phyloP scores from a whole-genome alignment of 2,888 invertebrate genomes.

The Drosophila emarginata region DNA sequence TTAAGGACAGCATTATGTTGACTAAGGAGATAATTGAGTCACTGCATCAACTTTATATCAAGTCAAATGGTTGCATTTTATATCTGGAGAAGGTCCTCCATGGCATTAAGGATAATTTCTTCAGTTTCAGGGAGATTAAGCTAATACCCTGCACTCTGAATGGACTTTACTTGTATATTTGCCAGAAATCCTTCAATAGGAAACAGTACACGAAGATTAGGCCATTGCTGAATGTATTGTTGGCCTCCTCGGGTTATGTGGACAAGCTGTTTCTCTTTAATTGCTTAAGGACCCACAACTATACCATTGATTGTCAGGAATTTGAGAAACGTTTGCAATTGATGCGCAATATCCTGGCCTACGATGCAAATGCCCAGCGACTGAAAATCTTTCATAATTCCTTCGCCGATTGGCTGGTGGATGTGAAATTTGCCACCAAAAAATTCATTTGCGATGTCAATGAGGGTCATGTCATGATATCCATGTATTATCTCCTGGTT shows the following conservation, averaged over 20 bases:
- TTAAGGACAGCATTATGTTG: constrained; percentile 91
- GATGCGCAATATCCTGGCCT: constrained; percentile 85
- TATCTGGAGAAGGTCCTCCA: constrained; percentile 94
- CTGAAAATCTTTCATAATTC: constrained; percentile 94
- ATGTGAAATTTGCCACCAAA: constrained; percentile 98
- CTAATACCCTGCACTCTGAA: constrained; percentile 98
- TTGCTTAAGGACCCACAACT: constrained; percentile 91
- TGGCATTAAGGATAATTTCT: constrained; percentile 96
- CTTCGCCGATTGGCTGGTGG: constrained; percentile 96
- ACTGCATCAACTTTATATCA: constrained; percentile 96
- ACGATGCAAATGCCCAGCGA: constrained; percentile 77
- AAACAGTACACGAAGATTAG: constrained; percentile 94
- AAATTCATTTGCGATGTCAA: constrained; percentile 94
- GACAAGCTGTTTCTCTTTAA: constrained; percentile 91
- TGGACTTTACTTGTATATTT: constrained; percentile 96
- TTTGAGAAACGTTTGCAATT: constrained; percentile 90
- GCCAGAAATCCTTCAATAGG: constrained; percentile 94
- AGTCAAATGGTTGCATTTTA: constrained; percentile 96
- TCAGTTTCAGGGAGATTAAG: constrained; percentile 93
- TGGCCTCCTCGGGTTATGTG: constrained; percentile 93
- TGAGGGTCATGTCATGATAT: constrained; percentile 94
- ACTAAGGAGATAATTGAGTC: constrained; percentile 96
- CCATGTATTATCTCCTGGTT: constrained; percentile 90
- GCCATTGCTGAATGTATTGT: constrained; percentile 91
- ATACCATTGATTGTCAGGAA: constrained; percentile 90